These are phyloP conservation scores for Menura novaehollandiae DNA, from an alignment of 2,113 vertebrate species.

Conservation along the genomic window DNA sequence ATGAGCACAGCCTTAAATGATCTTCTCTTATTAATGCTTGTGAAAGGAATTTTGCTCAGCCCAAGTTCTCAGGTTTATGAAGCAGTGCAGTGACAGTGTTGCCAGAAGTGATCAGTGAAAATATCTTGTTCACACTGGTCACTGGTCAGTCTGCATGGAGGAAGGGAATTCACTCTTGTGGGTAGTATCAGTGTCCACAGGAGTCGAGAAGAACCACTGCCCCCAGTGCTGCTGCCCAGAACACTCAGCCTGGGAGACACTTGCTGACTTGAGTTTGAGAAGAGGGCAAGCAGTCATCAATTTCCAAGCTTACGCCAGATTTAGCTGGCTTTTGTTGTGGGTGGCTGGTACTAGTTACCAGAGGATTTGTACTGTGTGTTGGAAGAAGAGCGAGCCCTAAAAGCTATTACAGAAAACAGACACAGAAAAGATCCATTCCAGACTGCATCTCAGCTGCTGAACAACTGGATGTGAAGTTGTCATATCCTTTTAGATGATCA, in stretches of 20 bases:
- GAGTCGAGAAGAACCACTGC: background rate
- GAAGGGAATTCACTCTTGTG: background rate
- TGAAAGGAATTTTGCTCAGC: background rate
- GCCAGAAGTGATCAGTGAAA: background rate
- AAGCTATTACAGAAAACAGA: constrained; percentile 45
- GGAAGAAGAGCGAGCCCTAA: constrained; percentile 48
- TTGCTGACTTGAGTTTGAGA: background rate
- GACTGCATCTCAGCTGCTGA: background rate
- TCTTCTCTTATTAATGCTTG: background rate
- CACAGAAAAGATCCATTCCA: constrained; percentile 43
- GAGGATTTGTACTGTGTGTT: constrained; percentile 51
- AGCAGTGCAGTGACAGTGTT: background rate
- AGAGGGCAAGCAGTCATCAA: background rate
- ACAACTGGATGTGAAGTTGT: constrained; percentile 39
- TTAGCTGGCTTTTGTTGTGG: constrained; percentile 29
- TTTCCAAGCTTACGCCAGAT: background rate
- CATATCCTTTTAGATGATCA: constrained; percentile 4
- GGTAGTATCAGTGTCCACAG: background rate
- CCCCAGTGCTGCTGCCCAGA: background rate
- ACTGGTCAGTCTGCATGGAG: background rate
- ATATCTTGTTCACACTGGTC: background rate
- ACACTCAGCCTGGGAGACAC: accelerated
- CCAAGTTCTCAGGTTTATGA: background rate
- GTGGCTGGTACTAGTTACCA: constrained; percentile 53
- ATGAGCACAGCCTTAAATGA: background rate